Percentiles rank a stretch among this genome's conserved stretches.
Evolutionary conservation across 2,113 vertebrate genomes (phyloP).

Genomic region (Pachycephala philippinensis): DNA sequence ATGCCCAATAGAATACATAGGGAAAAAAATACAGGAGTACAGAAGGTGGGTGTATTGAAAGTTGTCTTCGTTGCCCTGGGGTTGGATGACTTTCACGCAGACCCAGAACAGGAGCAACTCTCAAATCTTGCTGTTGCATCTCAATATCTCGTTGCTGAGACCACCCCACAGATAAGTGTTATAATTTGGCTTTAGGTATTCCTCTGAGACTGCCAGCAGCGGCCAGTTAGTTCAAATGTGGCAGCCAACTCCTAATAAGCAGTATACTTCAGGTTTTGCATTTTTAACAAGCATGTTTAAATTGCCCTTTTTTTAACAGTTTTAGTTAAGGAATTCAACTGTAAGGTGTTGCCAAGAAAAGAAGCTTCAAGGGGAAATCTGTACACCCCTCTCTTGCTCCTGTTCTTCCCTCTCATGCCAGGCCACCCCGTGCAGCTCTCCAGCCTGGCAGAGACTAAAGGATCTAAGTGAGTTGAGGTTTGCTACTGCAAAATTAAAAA

Average conservation of each 20-base stretch:
- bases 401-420: background rate
- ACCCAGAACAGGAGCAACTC: background rate
- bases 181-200: background rate
- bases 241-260: background rate
- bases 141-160: background rate
- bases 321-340: background rate
- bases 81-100: background rate
- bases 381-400: background rate
- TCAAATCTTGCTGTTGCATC: background rate
- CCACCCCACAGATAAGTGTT: background rate
- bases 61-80: background rate
- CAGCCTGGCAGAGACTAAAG: background rate
- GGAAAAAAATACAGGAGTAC: background rate
- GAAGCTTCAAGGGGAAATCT: background rate
- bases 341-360: background rate
- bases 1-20: background rate
- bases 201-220: background rate
- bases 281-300: background rate
- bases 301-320: background rate
- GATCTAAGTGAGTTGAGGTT: background rate
- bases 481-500: background rate
- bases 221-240: background rate
- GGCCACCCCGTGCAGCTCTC: background rate
- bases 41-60: background rate
- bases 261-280: background rate